Conservation (phyloP, 2,797 vertebrate species). For the Netta rufina region DNA sequence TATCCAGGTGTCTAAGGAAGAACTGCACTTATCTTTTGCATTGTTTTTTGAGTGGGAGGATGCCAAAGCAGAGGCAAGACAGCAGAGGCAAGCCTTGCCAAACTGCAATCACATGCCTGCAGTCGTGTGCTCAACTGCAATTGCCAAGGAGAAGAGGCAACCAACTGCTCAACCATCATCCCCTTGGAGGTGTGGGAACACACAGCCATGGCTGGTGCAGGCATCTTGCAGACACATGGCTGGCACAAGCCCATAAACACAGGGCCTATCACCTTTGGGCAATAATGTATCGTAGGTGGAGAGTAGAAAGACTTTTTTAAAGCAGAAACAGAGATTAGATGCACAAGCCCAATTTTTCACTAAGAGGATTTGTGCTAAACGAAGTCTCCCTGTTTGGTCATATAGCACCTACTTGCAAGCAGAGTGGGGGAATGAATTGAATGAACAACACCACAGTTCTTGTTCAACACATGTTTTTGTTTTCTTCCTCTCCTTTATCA, state of each 20-base stretch:
- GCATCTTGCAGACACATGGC: not conserved
- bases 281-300: not conserved
- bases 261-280: not conserved
- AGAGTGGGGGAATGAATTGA: rapidly evolving
- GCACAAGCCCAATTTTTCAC: not conserved
- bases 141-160: not conserved
- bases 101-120: not conserved
- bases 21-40: not conserved
- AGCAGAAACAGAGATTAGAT: not conserved
- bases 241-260: not conserved
- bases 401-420: not conserved
- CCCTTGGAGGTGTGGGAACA: rapidly evolving
- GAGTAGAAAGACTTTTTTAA: not conserved
- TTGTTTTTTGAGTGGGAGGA: not conserved
- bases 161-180: rapidly evolving
- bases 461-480: not conserved
- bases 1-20: not conserved
- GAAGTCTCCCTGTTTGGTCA: not conserved
- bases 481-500: not conserved
- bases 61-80: no score
- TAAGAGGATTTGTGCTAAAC: not conserved
- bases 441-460: not conserved
- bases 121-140: no score
- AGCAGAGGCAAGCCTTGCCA: no score
- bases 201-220: rapidly evolving